These are phyloP conservation scores for Bufotes viridis DNA, from an alignment of 2,797 vertebrate genomes.

Conservation along the genomic window DNA sequence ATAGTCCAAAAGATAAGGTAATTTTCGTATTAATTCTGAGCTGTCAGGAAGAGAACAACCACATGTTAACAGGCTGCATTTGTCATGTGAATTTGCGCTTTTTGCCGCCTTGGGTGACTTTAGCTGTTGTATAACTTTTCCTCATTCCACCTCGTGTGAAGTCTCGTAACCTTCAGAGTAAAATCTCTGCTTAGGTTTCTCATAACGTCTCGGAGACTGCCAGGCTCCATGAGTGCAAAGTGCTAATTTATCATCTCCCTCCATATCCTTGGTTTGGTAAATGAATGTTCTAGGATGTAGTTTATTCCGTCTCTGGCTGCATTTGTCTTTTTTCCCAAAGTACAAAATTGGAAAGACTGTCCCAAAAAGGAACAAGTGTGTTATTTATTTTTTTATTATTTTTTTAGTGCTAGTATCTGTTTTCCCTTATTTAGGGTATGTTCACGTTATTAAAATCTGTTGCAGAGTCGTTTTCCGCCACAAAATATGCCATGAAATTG, in stretches of 20 bases:
- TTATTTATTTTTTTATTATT: too few species aligned
- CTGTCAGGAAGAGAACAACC: background rate
- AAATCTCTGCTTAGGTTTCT: background rate
- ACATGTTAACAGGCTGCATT: background rate
- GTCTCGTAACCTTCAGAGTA: background rate
- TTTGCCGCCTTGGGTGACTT: background rate
- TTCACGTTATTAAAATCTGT: too few species aligned
- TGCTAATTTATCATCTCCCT: conserved; percentile 18
- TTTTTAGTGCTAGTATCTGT: too few species aligned
- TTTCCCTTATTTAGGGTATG: too few species aligned
- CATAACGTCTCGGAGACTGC: background rate
- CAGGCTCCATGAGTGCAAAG: background rate
- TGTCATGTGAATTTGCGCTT: background rate
- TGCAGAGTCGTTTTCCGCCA: too few species aligned
- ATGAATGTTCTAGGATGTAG: background rate
- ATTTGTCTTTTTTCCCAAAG: background rate
- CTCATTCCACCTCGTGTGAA: background rate
- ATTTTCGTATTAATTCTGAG: background rate
- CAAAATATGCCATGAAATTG: too few species aligned
- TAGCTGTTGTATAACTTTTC: background rate
- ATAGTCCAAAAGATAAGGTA: too few species aligned
- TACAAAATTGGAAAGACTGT: background rate
- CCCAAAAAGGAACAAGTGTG: background rate
- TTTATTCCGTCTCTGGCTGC: background rate
- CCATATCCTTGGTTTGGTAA: background rate